A percentile compares a stretch with the other conserved stretches of the same genome.
These are phyloP conservation scores for Mongoloraphidia duomilia DNA, from an alignment of 2,888 invertebrate species.

Conservation along the genomic window DNA sequence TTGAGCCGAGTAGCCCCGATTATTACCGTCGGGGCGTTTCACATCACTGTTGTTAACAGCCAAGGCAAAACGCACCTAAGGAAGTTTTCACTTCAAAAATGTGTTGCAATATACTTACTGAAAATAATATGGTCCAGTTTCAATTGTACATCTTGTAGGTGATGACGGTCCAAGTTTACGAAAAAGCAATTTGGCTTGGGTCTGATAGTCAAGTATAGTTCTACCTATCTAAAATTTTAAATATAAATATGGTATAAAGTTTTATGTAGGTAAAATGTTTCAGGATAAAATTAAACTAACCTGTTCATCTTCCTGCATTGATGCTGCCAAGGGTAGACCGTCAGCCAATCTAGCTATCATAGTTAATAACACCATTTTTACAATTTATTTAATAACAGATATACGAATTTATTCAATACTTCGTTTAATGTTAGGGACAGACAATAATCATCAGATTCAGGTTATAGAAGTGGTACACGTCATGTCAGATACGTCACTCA, in stretches of 20 bases:
- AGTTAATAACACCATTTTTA: constrained; percentile 87
- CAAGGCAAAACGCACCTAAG: no score
- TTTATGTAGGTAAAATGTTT: neutral
- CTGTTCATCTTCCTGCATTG: constrained; percentile 97
- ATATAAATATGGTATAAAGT: constrained; percentile 6
- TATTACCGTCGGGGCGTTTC: no score
- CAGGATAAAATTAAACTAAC: constrained; percentile 35
- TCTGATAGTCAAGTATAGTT: constrained; percentile 93
- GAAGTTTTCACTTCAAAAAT: no score
- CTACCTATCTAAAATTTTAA: constrained; percentile 63
- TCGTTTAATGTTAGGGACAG: no score
- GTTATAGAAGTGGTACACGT: no score
- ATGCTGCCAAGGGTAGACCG: constrained; percentile 88
- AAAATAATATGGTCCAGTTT: constrained; percentile 93
- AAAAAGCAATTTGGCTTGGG: constrained; percentile 98
- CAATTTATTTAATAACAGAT: no score
- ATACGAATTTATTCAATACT: no score
- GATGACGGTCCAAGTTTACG: constrained; percentile 84
- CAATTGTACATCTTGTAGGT: constrained; percentile 85
- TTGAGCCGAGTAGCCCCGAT: no score
- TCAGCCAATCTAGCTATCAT: constrained; percentile 95
- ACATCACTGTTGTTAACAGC: no score
- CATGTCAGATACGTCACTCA: no score
- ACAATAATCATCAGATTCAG: no score
- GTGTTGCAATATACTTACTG: constrained; percentile 57